A percentile compares a stretch with the other conserved stretches of the same genome.
phyloP scores from a whole-genome alignment of 2,113 vertebrate genomes.

The Gavia stellata region DNA sequence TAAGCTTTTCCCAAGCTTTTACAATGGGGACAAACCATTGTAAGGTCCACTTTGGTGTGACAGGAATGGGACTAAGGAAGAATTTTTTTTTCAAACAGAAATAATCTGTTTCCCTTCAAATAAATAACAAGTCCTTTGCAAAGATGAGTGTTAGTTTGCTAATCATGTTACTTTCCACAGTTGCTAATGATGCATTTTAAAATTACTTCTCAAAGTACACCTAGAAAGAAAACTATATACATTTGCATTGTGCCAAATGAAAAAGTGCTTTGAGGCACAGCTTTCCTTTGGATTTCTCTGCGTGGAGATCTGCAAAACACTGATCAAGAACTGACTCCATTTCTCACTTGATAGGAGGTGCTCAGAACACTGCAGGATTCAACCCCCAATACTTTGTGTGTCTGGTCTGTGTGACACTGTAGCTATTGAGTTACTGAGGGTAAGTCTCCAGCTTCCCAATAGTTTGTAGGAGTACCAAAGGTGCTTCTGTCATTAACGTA shows the following conservation, averaged over 20 bases:
- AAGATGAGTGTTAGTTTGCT: not conserved
- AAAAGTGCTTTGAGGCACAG: not conserved
- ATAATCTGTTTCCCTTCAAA: not conserved
- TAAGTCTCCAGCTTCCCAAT: not conserved
- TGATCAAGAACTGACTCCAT: not conserved
- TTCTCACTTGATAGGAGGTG: not conserved
- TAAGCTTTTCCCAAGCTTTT: not conserved
- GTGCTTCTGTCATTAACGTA: not conserved
- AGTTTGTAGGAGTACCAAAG: not conserved
- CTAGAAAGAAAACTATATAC: not conserved
- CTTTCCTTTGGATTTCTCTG: not conserved
- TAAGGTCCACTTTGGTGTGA: not conserved
- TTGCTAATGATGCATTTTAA: not conserved
- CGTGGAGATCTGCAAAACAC: fast-evolving
- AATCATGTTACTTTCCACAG: not conserved
- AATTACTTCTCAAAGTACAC: not conserved
- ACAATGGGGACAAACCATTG: not conserved
- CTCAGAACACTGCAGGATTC: not conserved
- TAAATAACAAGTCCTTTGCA: not conserved
- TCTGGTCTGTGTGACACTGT: not conserved
- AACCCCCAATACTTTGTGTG: not conserved
- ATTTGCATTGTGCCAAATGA: not conserved
- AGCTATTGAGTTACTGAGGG: not conserved
- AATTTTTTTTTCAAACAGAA: not conserved
- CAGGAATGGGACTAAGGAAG: not conserved